Conservation (phyloP, 2,888 invertebrate species). For the Diarsia mendica region DNA sequence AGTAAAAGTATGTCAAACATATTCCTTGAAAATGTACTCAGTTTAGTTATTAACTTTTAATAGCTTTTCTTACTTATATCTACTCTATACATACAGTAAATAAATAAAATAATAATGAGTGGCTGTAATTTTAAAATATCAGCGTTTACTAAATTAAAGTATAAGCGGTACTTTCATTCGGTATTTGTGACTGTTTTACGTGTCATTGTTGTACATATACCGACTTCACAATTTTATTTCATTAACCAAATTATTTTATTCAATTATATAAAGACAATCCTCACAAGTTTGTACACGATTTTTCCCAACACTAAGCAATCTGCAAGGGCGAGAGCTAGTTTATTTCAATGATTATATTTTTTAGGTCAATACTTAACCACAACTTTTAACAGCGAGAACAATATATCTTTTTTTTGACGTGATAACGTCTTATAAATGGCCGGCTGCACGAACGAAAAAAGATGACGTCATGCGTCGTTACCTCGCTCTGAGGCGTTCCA, state of each 20-base stretch:
- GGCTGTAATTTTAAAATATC: too few relatives aligned
- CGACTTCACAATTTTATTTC: not conserved
- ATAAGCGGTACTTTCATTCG: too few relatives aligned
- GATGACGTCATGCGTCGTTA: too few relatives aligned
- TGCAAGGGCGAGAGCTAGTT: not conserved
- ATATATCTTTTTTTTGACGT: too few relatives aligned
- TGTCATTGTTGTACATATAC: not conserved
- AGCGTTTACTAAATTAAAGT: too few relatives aligned
- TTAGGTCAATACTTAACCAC: not conserved
- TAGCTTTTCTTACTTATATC: not conserved
- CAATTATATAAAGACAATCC: not conserved
- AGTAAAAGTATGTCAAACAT: not conserved
- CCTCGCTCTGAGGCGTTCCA: too few relatives aligned
- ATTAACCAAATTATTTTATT: not conserved
- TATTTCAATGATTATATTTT: not conserved
- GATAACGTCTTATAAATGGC: too few relatives aligned
- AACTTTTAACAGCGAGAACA: not conserved
- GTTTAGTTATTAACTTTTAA: not conserved
- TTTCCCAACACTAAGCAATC: not conserved
- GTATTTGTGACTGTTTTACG: not conserved
- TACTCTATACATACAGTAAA: too few relatives aligned
- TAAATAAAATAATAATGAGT: too few relatives aligned
- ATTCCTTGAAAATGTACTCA: not conserved
- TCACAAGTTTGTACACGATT: not conserved
- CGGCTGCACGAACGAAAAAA: too few relatives aligned